Percentiles rank a stretch among this genome's conserved stretches.
These are phyloP conservation scores for Ethmia dodecea DNA, from an alignment of 2,888 invertebrate species.

Conservation along the genomic window DNA sequence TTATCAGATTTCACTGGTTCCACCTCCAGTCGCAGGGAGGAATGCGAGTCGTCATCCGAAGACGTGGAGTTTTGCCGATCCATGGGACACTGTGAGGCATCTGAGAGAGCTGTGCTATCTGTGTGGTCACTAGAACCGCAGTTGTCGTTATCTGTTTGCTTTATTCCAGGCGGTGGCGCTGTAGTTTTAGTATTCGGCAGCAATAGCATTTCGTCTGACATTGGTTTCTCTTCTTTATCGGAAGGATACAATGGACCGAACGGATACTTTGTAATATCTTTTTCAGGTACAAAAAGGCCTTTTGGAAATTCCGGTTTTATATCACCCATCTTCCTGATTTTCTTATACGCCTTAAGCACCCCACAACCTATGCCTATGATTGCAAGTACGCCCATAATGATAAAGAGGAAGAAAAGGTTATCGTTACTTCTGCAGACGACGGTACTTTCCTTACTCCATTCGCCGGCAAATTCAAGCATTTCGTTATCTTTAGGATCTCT, in stretches of 20 bases:
- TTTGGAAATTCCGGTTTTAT: slow-evolving; percentile 83
- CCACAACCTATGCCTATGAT: slow-evolving; percentile 47
- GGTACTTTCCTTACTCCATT: slow-evolving; percentile 55
- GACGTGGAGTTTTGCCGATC: slow-evolving; percentile 61
- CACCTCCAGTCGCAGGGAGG: slow-evolving; percentile 55
- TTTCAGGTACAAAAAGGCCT: slow-evolving; percentile 74
- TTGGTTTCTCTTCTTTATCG: slow-evolving; percentile 55
- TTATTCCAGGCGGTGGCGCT: slow-evolving; percentile 46
- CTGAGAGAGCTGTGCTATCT: slow-evolving; percentile 67
- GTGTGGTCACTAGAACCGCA: slow-evolving; percentile 65
- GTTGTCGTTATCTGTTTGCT: slow-evolving; percentile 52
- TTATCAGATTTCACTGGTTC: slow-evolving; percentile 40
- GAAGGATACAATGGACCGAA: slow-evolving; percentile 58
- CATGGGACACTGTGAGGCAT: slow-evolving; percentile 47
- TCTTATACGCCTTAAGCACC: slow-evolving; percentile 74
- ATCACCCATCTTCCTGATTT: slow-evolving; percentile 80
- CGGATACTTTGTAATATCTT: slow-evolving; percentile 59
- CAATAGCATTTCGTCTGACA: slow-evolving; percentile 65
- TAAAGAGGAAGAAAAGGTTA: slow-evolving; percentile 47
- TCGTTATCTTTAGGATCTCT: slow-evolving; percentile 20
- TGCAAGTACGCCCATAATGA: slow-evolving; percentile 46
- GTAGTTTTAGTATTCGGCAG: slow-evolving; percentile 54
- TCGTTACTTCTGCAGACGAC: slow-evolving; percentile 48
- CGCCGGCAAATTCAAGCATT: slow-evolving; percentile 39
- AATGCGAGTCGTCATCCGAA: slow-evolving; percentile 60